These are phyloP conservation scores for Melospiza georgiana DNA, from an alignment of 2,113 vertebrate species.

Conservation along the genomic window DNA sequence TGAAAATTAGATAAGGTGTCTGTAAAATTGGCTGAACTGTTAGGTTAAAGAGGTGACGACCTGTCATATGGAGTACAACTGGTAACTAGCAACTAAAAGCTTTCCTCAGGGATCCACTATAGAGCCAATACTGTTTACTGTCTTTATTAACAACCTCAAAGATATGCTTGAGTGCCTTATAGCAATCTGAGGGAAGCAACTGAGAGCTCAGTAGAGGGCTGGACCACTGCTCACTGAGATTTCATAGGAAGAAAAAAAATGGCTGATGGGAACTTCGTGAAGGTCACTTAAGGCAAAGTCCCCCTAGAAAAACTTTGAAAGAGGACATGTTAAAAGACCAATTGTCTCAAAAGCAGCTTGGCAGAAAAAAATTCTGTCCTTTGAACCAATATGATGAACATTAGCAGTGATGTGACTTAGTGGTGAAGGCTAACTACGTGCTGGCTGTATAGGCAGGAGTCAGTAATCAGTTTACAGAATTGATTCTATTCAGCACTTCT, in stretches of 20 bases:
- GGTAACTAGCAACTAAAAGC: neutral
- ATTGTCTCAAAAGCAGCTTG: neutral
- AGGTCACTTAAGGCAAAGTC: neutral
- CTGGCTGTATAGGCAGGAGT: neutral
- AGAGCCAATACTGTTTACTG: neutral
- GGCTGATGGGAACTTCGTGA: neutral
- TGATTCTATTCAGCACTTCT: neutral
- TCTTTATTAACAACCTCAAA: neutral
- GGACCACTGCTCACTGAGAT: neutral
- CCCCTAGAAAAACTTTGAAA: neutral
- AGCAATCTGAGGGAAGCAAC: neutral
- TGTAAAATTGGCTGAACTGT: neutral
- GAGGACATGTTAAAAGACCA: neutral
- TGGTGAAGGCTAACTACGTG: neutral
- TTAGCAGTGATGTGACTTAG: neutral
- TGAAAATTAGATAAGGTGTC: neutral
- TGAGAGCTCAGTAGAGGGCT: neutral
- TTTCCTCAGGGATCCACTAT: neutral
- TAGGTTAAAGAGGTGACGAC: neutral
- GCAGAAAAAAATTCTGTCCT: neutral
- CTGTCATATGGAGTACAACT: neutral
- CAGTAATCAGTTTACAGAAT: neutral
- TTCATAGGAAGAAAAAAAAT: neutral
- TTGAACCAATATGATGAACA: neutral
- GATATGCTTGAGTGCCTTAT: neutral